Conservation (phyloP, 2,113 vertebrate species). For the Cyrtonyx montezumae region DNA sequence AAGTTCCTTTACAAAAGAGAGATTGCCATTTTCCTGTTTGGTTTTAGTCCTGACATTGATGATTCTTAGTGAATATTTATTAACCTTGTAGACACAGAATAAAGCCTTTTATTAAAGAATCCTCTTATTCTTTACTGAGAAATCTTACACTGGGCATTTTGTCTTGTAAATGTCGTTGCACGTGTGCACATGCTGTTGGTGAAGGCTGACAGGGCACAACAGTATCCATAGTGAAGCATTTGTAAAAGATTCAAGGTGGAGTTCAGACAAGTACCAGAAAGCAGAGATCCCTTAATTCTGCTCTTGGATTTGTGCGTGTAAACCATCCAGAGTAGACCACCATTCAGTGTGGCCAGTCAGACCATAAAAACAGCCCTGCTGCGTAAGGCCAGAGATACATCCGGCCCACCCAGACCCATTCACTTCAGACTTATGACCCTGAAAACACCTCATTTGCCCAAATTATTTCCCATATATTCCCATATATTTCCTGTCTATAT, state of each 20-base stretch:
- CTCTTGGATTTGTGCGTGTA: neutral
- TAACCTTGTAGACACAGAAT: conserved; percentile 44
- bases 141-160: neutral
- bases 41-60: conserved; percentile 57
- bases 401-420: neutral
- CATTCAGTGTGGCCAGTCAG: neutral
- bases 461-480: no score
- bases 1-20: conserved; percentile 64
- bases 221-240: neutral
- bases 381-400: neutral
- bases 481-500: no score
- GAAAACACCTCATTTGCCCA: neutral
- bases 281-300: neutral
- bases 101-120: conserved; percentile 10
- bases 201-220: neutral
- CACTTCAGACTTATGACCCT: neutral
- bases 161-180: neutral
- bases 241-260: neutral
- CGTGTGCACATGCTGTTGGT: neutral
- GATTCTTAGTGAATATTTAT: conserved; percentile 40
- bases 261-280: neutral
- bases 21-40: conserved; percentile 68
- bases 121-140: neutral
- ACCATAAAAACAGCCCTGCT: neutral
- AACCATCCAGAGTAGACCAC: neutral